Evolutionary conservation across 2,797 vertebrate species (phyloP).

Genomic region (Sternotherus odoratus): DNA sequence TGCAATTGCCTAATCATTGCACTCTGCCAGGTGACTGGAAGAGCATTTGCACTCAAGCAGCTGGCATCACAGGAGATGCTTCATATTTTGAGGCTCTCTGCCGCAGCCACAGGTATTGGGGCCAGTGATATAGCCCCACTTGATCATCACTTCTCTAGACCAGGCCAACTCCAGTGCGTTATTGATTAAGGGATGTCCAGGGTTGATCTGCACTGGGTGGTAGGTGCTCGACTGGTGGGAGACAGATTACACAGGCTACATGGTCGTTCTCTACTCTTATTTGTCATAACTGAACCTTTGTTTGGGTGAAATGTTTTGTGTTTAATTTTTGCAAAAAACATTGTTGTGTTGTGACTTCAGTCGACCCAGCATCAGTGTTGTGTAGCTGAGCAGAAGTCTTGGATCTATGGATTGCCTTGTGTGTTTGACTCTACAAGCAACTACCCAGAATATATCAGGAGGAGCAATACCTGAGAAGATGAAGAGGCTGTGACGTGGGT

Average conservation of each 20-base stretch:
- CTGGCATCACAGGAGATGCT: not conserved
- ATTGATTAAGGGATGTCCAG: not conserved
- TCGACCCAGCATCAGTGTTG: too few relatives aligned
- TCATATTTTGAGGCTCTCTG: not conserved
- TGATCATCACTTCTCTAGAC: not conserved
- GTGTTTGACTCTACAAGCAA: too few relatives aligned
- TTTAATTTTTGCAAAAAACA: not conserved
- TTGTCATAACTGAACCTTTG: not conserved
- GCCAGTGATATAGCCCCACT: too few relatives aligned
- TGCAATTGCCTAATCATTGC: not conserved
- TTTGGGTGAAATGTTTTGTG: not conserved
- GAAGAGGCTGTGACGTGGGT: too few relatives aligned
- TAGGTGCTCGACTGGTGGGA: not conserved
- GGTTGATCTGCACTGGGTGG: not conserved
- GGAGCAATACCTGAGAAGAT: too few relatives aligned
- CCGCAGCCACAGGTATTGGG: not conserved
- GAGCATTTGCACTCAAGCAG: not conserved
- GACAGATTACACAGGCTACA: not conserved
- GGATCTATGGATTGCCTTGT: too few relatives aligned
- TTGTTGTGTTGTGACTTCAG: not conserved
- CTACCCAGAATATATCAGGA: too few relatives aligned
- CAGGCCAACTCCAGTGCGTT: not conserved
- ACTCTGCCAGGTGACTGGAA: not conserved
- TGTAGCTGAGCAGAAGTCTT: too few relatives aligned
- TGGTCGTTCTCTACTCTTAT: not conserved